These are phyloP conservation scores for Oscheius sp. DNA, from an alignment of 2,888 invertebrate species.

Conservation along the genomic window DNA sequence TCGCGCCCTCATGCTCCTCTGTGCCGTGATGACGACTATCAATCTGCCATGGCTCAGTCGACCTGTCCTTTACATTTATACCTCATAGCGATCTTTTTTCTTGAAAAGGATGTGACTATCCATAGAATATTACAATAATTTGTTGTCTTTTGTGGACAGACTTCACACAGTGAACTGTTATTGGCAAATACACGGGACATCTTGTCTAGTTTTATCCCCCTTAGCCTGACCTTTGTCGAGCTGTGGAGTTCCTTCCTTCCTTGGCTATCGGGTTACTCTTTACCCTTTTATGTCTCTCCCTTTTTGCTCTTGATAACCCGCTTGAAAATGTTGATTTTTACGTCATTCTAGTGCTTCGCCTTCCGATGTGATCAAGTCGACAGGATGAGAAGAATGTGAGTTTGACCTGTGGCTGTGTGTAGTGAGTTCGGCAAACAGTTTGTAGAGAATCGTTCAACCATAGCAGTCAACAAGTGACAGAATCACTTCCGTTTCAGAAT, in stretches of 20 bases:
- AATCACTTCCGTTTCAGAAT: conserved; percentile 13
- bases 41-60: background rate
- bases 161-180: too few species aligned
- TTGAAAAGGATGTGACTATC: too few species aligned
- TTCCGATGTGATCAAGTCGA: background rate
- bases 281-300: conserved; percentile 11
- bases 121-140: too few species aligned
- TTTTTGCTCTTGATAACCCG: background rate
- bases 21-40: conserved; percentile 17
- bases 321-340: background rate
- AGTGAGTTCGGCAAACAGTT: conserved; percentile 15
- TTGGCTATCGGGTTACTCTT: conserved; percentile 16
- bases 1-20: conserved; percentile 22
- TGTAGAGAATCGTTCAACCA: background rate
- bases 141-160: too few species aligned
- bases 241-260: background rate
- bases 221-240: background rate
- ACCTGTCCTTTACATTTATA: background rate
- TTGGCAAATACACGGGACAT: too few species aligned
- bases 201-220: too few species aligned
- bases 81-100: too few species aligned
- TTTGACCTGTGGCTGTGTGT: background rate
- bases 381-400: background rate
- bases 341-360: background rate
- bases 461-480: background rate